Percentiles rank a stretch among this genome's conserved stretches.
phyloP scores from a whole-genome alignment of 1,140 invertebrate genomes.

The Phortica variegata region DNA sequence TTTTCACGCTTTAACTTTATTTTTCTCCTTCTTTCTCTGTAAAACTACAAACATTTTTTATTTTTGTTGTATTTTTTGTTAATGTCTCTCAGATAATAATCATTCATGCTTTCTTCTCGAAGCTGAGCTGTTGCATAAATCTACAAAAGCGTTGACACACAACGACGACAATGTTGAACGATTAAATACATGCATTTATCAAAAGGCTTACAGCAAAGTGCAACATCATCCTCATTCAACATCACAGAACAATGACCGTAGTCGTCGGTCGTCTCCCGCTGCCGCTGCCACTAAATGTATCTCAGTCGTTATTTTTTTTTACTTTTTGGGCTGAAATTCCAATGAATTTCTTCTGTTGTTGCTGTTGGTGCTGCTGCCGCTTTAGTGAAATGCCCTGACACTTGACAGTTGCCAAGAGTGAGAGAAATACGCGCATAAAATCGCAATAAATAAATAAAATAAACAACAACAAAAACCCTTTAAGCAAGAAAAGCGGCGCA shows the following conservation, averaged over 20 bases:
- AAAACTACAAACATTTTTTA: not conserved
- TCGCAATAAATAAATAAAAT: constrained; percentile 48
- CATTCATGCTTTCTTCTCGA: too few relatives aligned
- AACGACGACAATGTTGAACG: not conserved
- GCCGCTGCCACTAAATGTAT: too few relatives aligned
- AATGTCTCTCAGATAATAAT: not conserved
- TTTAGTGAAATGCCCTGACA: constrained; percentile 39
- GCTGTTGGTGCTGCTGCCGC: too few relatives aligned
- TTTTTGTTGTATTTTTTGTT: not conserved
- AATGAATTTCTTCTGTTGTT: constrained; percentile 32
- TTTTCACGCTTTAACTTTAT: too few relatives aligned
- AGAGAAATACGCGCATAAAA: constrained; percentile 42
- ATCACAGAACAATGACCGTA: too few relatives aligned
- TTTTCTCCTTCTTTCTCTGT: too few relatives aligned
- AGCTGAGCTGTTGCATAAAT: constrained; percentile 1
- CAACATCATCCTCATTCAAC: too few relatives aligned
- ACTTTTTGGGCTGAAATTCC: constrained; percentile 33
- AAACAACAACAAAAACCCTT: constrained; percentile 9
- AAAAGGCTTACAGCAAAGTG: too few relatives aligned
- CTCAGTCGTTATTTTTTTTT: too few relatives aligned
- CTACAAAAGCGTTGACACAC: constrained; percentile 1
- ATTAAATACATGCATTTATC: too few relatives aligned
- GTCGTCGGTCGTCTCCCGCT: too few relatives aligned
- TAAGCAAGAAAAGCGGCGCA: constrained; percentile 9
- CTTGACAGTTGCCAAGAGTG: constrained; percentile 46